phyloP scores from a whole-genome alignment of 2,888 invertebrate species.

The Mantis religiosa region DNA sequence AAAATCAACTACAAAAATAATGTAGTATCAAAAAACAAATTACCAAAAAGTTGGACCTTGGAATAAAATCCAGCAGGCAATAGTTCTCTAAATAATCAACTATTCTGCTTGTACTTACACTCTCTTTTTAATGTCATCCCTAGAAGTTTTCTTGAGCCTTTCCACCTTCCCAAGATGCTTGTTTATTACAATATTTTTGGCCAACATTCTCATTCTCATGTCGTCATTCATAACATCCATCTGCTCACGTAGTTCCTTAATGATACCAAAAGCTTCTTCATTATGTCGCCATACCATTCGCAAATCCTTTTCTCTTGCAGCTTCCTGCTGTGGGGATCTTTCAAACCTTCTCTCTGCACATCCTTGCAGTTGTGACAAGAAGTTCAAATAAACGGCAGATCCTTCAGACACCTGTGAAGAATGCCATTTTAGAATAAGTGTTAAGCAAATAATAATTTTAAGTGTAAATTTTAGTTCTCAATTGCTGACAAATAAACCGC shows the following conservation, averaged over 20 bases:
- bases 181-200: not conserved
- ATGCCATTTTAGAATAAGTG: not conserved
- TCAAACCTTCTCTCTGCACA: not conserved
- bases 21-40: too few relatives aligned
- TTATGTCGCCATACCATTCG: not conserved
- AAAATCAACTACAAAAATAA: too few relatives aligned
- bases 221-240: not conserved
- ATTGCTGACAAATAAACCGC: too few relatives aligned
- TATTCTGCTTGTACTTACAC: not conserved
- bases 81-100: not conserved
- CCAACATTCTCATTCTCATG: not conserved
- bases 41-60: too few relatives aligned
- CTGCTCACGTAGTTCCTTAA: not conserved
- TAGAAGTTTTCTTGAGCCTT: not conserved
- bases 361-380: not conserved
- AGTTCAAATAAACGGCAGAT: not conserved
- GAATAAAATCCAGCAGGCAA: too few relatives aligned
- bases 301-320: not conserved
- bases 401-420: not conserved
- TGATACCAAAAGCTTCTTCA: not conserved
- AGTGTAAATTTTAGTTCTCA: too few relatives aligned
- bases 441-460: not conserved
- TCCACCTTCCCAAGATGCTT: conserved; percentile 1
- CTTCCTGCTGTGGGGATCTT: not conserved
- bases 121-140: not conserved